Conservation (phyloP, 2,797 vertebrate species). For the Monodelphis domestica region DNA sequence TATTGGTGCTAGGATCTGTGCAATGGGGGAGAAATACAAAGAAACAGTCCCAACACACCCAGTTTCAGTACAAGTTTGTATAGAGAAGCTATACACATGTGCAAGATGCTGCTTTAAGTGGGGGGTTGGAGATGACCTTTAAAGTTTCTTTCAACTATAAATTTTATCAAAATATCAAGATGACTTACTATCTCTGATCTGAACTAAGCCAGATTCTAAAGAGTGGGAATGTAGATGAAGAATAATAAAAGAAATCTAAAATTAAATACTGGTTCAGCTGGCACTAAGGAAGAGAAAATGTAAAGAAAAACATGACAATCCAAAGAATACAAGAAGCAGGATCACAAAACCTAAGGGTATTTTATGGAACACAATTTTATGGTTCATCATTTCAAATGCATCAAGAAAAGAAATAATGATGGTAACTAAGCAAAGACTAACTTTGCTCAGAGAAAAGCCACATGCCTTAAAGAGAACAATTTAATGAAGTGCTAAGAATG, state of each 20-base stretch:
- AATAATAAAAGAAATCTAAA: neutral
- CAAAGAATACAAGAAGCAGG: neutral
- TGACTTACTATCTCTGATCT: neutral
- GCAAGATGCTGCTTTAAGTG: neutral
- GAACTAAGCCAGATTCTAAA: neutral
- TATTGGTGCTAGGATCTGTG: no score
- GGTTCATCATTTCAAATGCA: constrained; percentile 14
- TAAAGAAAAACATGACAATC: neutral
- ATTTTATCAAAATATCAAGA: neutral
- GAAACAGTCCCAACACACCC: no score
- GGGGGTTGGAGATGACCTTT: neutral
- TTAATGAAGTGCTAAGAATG: constrained; percentile 13
- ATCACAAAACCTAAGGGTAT: neutral
- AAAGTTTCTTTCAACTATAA: neutral
- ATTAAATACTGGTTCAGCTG: neutral
- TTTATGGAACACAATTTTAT: neutral
- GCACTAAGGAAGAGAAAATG: constrained; percentile 23
- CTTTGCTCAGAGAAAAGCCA: constrained; percentile 13
- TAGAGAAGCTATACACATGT: no score
- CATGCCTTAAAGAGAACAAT: constrained; percentile 18
- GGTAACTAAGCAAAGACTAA: neutral
- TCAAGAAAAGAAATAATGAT: neutral
- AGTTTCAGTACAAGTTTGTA: no score
- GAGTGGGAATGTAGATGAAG: neutral
- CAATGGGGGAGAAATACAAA: no score